A percentile compares a stretch with the other conserved stretches of the same genome.
phyloP scores from a whole-genome alignment of 2,113 vertebrate genomes.

The Myotis lucifugus region DNA sequence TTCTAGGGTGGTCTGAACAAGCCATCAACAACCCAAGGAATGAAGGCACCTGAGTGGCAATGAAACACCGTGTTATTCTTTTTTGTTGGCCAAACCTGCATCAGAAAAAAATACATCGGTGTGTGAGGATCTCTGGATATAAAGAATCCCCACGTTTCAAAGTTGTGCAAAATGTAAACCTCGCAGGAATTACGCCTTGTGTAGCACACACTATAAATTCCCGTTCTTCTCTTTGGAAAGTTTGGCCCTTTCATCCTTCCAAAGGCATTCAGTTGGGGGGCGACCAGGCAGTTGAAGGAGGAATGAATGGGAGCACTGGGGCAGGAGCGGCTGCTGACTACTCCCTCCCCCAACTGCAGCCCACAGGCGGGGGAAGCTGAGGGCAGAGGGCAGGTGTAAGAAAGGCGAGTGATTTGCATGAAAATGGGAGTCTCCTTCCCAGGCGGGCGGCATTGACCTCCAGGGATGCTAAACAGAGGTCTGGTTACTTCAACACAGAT shows the following conservation, averaged over 20 bases:
- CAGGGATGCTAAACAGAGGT: constrained; percentile 27
- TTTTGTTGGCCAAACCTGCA: not conserved
- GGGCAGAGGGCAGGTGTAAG: not conserved
- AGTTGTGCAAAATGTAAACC: not conserved
- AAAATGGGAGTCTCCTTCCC: constrained; percentile 50
- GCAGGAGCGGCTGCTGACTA: no score
- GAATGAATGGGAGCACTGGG: constrained; percentile 2
- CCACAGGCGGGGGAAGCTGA: not conserved
- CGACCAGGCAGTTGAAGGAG: not conserved
- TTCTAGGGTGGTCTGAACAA: constrained; percentile 47
- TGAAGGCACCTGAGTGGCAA: not conserved
- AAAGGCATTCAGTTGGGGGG: not conserved
- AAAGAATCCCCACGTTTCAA: not conserved
- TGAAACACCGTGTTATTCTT: not conserved
- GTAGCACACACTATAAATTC: not conserved
- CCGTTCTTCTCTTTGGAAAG: not conserved
- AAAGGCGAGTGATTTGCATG: constrained; percentile 62
- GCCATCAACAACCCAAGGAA: constrained; percentile 21
- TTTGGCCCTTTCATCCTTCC: not conserved
- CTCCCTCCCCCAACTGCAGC: no score
- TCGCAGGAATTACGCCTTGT: not conserved
- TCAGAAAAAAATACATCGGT: not conserved
- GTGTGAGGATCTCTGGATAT: not conserved
- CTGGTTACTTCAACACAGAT: constrained; percentile 49
- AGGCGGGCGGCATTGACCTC: not conserved